Evolutionary conservation across 2,888 invertebrate species (phyloP).

Genomic region (Macrophya annulata): DNA sequence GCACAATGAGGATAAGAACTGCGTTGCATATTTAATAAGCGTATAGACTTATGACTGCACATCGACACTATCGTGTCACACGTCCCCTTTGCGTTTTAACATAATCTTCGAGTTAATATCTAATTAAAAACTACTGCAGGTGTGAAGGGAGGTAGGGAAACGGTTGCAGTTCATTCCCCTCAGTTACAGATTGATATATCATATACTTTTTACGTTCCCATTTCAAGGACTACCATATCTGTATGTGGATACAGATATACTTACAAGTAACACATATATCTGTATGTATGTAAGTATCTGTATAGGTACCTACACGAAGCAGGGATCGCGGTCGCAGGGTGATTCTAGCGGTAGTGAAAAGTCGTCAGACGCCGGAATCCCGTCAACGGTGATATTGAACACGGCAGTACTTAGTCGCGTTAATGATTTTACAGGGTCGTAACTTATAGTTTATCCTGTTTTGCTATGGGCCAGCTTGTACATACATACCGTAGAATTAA

Average conservation of each 20-base stretch:
- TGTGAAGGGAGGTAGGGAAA: background rate
- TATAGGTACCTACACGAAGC: background rate
- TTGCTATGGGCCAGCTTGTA: background rate
- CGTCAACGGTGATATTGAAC: background rate
- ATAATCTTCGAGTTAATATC: slow-evolving; percentile 2
- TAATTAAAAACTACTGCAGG: background rate
- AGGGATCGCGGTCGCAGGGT: slow-evolving; percentile 51
- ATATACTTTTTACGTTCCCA: background rate
- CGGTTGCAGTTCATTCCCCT: slow-evolving; percentile 54
- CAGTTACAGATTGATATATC: slow-evolving; percentile 40
- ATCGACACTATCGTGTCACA: slow-evolving; percentile 8
- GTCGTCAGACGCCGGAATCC: slow-evolving; percentile 19
- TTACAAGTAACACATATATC: background rate
- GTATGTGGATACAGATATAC: background rate
- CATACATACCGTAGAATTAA: background rate
- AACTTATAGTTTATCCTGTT: background rate
- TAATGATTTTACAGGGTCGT: background rate
- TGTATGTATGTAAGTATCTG: slow-evolving; percentile 9
- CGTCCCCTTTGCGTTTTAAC: background rate
- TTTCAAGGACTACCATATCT: slow-evolving; percentile 39
- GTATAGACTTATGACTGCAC: background rate
- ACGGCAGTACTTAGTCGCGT: slow-evolving; percentile 3
- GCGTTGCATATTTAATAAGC: slow-evolving; percentile 41
- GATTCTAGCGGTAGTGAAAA: slow-evolving; percentile 53
- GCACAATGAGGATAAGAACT: slow-evolving; percentile 36